Conservation (phyloP, 2,888 invertebrate genomes). For the Drosophila helvetica region DNA sequence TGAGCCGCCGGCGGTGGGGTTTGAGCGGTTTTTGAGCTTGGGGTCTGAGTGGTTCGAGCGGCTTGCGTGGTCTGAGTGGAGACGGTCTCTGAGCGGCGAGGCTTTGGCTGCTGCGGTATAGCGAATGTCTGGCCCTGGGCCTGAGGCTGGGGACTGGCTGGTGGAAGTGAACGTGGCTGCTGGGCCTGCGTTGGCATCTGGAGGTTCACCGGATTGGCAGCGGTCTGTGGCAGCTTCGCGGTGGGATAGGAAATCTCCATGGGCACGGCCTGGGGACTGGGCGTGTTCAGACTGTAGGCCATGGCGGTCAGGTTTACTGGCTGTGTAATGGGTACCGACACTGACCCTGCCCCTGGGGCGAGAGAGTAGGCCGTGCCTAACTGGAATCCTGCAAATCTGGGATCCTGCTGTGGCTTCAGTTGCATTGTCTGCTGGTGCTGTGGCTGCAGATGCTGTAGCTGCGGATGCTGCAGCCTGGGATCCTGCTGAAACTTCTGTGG, state of each 20-base stretch:
- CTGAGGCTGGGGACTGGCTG: background rate
- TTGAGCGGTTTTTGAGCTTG: constrained; percentile 18
- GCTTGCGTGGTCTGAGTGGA: constrained; percentile 21
- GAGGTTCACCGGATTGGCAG: background rate
- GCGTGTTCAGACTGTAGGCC: constrained; percentile 54
- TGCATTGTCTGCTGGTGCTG: background rate
- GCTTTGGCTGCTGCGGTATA: constrained; percentile 34
- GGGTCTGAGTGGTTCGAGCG: constrained; percentile 16
- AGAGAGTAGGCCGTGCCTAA: constrained; percentile 31
- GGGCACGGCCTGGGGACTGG: constrained; percentile 41
- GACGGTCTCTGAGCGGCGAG: constrained; percentile 39
- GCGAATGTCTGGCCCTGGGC: background rate
- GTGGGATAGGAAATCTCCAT: constrained; percentile 58
- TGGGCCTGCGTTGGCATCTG: background rate
- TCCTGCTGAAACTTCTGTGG: too few species aligned
- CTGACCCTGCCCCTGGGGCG: background rate
- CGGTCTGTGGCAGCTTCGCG: constrained; percentile 13
- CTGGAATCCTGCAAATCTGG: too few species aligned
- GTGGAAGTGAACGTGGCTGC: background rate
- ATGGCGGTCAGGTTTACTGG: constrained; percentile 30
- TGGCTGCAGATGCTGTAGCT: background rate
- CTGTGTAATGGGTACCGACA: constrained; percentile 10
- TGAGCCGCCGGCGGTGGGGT: background rate
- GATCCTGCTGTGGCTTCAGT: too few species aligned
- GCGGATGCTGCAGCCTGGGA: too few species aligned